Evolutionary conservation across 2,113 vertebrate species (phyloP), one percentile per base, ranked within the genome.

Genomic region (Xiphophorus maculatus): DNA sequence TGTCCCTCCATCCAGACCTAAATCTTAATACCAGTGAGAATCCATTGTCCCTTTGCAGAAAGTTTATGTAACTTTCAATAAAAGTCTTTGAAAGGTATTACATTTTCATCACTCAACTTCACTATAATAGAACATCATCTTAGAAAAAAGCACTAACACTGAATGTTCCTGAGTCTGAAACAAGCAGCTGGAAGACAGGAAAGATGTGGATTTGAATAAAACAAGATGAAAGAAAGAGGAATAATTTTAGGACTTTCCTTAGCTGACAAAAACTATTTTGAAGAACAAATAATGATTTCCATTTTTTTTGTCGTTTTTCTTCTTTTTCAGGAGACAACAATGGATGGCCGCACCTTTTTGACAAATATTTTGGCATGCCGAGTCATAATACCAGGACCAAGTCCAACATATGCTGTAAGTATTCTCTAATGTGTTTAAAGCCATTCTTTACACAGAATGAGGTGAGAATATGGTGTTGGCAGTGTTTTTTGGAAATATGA

Each of bases 301-400:
- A 73, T 2, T 37, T 29, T 72, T 15, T 62, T 0, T 78, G n/a
- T 74, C 0, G 5, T 48, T 17, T 25, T 28, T 75, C 17, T 82
- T 66, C 86, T 93, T 84, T 81, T 90, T 85, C 89, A 99, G 98
- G 95, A 72, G 97, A 98, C 93, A 97, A 97, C 88, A 97, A 95
- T 28, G 98, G 98, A 77, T 98, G 98, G 98, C 95, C 96, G 35
- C 91, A 95, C 73, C 95, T 97, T 51, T 93, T 99, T 42, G 97
- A 98, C 89, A 96, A 96, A 76, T 96, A 96, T 74, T 96, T 97
- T 78, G 93, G 94, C 75, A 93, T 93, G 78, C 95, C 93, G 22
- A 90, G 78, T 60, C 77, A 91, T 42, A 89, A 93, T 2, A 76
- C 90, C 28, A 90, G 94, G 64, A 81, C 90, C 79, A 95, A 92